Conservation (phyloP, 1,140 invertebrate genomes). For the Laodelphax striatellus region DNA sequence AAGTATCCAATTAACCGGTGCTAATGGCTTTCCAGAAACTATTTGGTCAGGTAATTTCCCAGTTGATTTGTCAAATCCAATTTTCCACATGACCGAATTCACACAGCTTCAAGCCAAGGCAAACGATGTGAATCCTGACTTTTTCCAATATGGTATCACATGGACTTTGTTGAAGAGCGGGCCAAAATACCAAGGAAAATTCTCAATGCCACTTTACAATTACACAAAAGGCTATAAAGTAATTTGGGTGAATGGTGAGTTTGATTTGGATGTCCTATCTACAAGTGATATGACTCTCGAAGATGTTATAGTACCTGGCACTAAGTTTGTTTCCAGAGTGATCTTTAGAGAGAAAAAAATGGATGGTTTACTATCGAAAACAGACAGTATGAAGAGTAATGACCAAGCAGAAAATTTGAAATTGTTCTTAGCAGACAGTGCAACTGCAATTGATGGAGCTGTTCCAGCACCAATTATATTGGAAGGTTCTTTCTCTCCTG, state of each 20-base stretch:
- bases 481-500: slow-evolving; percentile 5
- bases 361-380: too few relatives aligned
- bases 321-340: slow-evolving; percentile 3
- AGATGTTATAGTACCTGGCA: slow-evolving; percentile 1
- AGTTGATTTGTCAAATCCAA: too few relatives aligned
- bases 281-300: not conserved
- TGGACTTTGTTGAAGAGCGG: too few relatives aligned
- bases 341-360: slow-evolving; percentile 1
- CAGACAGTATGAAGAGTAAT: not conserved
- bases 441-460: slow-evolving; percentile 6
- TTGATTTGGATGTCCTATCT: slow-evolving; percentile 2
- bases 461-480: slow-evolving; percentile 8
- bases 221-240: not conserved
- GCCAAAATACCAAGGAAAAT: not conserved
- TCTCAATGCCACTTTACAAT: slow-evolving; percentile 7
- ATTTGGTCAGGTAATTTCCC: too few relatives aligned
- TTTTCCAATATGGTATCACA: too few relatives aligned
- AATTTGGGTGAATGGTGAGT: slow-evolving; percentile 2
- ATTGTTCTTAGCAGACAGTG: slow-evolving; percentile 6
- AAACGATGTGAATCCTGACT: too few relatives aligned
- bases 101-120: too few relatives aligned
- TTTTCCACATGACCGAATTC: too few relatives aligned
- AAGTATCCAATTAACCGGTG: too few relatives aligned
- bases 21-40: too few relatives aligned
- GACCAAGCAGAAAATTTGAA: not conserved